Evolutionary conservation across 30 jellyfish, hydroid and myxozoan genomes (phyloP), one percentile per base, ranked within the genome.

Genomic region (Cassiopea andromeda): DNA sequence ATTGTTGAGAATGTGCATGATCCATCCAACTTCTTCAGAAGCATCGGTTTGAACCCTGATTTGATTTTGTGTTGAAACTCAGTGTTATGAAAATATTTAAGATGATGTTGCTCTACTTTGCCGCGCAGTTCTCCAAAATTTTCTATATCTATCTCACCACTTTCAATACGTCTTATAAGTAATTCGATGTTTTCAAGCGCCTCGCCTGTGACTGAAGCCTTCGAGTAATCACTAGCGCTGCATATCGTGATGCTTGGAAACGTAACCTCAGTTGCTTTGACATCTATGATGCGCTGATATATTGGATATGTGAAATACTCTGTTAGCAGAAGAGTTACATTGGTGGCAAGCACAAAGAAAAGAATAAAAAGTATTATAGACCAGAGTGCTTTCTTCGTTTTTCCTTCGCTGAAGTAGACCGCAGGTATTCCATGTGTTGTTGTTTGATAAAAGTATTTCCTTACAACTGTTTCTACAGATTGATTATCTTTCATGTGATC

Each of bases 241-340:
- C 94, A 87, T 12, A 87, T 87, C 50, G 94, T 87, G 14, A 87
- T 83, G 60, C 94, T 87, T 7, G 94, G 94, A 72, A 87, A 87
- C 10, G 59, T 69, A 19, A 68, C 80, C 44, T 87, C 90, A 1
- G 82, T 87, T 0, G 85, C 80, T 27, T 85, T 48, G 44, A 74
- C 89, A 60, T 86, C 93, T 10, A 48, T 72, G 57, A 76, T 81
- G 9, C 83, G 66, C 77, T 66, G 93, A 60, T 86, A 86, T 13
- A 86, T 54, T 18, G 93, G 93, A 44, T 86, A 86, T 18, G 67
- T 38, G 69, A 86, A 64, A 46, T 48, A 86, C 18, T 86, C 93
- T 4, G 44, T 14, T 1, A 66, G 60, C 3, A 86, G 64, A 17
- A 73, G 88, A 10, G 75, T 27, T 3, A 86, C 78, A 16, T 86